phyloP scores from a whole-genome alignment of 1,140 invertebrate species.

The Drosophila baimaii region DNA sequence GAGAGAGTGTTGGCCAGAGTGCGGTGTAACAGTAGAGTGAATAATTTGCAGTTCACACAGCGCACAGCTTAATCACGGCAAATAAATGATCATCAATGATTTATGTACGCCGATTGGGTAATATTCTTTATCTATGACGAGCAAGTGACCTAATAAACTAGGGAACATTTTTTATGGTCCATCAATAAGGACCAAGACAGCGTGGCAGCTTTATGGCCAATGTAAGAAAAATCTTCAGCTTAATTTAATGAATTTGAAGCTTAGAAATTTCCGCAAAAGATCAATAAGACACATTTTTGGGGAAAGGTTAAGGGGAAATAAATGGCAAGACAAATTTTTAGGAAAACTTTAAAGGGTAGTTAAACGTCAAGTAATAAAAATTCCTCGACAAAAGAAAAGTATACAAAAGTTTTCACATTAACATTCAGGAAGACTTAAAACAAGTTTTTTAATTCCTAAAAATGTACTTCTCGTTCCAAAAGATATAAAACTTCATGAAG shows the following conservation, averaged over 20 bases:
- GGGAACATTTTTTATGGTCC: slow-evolving; percentile 8
- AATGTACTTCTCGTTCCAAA: too few relatives aligned
- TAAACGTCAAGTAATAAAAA: too few relatives aligned
- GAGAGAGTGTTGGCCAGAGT: not conserved
- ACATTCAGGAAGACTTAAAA: not conserved
- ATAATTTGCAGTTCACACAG: slow-evolving; percentile 17
- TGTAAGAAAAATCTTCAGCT: slow-evolving; percentile 1
- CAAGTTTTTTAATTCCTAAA: not conserved
- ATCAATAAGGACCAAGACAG: slow-evolving; percentile 6
- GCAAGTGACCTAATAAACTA: slow-evolving; percentile 9
- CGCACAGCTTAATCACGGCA: slow-evolving; percentile 13
- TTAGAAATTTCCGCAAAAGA: not conserved
- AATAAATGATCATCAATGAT: slow-evolving; percentile 23
- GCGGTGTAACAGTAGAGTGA: slow-evolving; percentile 24
- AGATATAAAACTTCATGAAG: too few relatives aligned
- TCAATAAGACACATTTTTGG: not conserved
- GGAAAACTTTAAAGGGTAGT: too few relatives aligned
- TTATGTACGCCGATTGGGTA: slow-evolving; percentile 19
- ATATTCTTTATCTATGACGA: slow-evolving; percentile 23
- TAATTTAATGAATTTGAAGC: slow-evolving; percentile 2
- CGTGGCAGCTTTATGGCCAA: not conserved
- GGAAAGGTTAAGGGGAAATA: not conserved
- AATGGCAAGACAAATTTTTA: too few relatives aligned
- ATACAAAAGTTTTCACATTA: not conserved
- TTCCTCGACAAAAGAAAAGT: not conserved